Base-by-base conservation (phyloP, 2,113 vertebrate species). In the Toxotes chatareus region DNA sequence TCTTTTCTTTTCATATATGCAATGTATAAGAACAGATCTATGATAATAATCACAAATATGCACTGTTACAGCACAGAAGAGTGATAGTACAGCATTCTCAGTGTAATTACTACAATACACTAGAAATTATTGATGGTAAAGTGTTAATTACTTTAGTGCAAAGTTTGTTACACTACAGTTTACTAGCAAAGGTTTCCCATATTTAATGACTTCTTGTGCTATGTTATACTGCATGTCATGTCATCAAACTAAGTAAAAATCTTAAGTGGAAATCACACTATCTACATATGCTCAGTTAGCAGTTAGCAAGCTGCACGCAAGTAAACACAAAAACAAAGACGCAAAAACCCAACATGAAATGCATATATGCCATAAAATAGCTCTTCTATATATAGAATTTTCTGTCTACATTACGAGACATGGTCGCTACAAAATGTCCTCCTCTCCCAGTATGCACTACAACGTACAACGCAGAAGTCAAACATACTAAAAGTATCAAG, bases 391-490 rank as follows among this genome's bases (percentile, higher is more conserved):
- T 1, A 19, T 27, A 27, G 27, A 27, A 27, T 60, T 64, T 36
- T 51, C 55, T 63, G 80, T 89, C 86, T 82, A 85, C 51, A 68
- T 31, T 19, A 55, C 61, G 40, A 76, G 71, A 88, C 61, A 36
- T 67, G 21, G 44, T 65, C 21, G 79, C 87, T 88, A 89, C 76
- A 89, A 89, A 92, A 90, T 56, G 64, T 61, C 66, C 65, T 56
- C 53, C 75, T 73, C 67, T 72, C 38, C 36, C 77, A 59, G 51
- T 88, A 55, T 86, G 88, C 85, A 91, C 86, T 78, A 78, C 79
- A 90, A 85, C 77, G 34, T 86, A 86, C 79, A 88, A 78, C 32
- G 56, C 9, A 78, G 72, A 83, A 83, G 76, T 73, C 65, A 84
- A 34, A 76, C 76, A 40, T 63, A 61, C 56, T 61, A 49, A 63